phyloP scores from a whole-genome alignment of 2,113 vertebrate species.

The Lota lota region DNA sequence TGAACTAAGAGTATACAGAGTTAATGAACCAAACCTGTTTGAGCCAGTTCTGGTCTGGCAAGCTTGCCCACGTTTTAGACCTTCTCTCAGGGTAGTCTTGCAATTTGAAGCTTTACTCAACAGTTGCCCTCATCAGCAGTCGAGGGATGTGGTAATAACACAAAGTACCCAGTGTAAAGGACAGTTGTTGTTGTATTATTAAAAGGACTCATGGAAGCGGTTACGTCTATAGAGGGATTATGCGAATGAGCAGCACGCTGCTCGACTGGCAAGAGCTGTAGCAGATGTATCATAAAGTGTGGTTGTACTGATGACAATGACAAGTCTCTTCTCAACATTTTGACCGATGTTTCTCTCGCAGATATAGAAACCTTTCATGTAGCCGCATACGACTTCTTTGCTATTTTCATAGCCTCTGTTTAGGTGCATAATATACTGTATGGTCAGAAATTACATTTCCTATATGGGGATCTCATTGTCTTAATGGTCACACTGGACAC shows the following conservation, averaged over 20 bases:
- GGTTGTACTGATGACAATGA: slow-evolving; percentile 33
- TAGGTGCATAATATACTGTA: slow-evolving; percentile 66
- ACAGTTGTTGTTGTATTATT: slow-evolving; percentile 43
- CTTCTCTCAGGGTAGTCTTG: slow-evolving; percentile 81
- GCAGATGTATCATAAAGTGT: slow-evolving; percentile 41
- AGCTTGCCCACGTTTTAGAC: slow-evolving; percentile 76
- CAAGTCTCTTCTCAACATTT: slow-evolving; percentile 53
- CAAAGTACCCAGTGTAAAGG: slow-evolving; percentile 46
- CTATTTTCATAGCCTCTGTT: slow-evolving; percentile 53
- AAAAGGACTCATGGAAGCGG: slow-evolving; percentile 40
- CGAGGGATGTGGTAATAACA: slow-evolving; percentile 51
- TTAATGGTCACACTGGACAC: slow-evolving; percentile 49
- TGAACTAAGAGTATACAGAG: slow-evolving; percentile 79
- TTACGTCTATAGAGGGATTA: slow-evolving; percentile 29
- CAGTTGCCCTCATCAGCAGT: slow-evolving; percentile 63
- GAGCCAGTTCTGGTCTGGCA: slow-evolving; percentile 72
- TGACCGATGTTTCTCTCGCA: slow-evolving; percentile 50
- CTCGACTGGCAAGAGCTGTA: slow-evolving; percentile 34
- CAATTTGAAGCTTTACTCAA: slow-evolving; percentile 76
- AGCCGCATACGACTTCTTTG: not conserved
- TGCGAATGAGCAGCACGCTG: slow-evolving; percentile 29
- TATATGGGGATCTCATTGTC: slow-evolving; percentile 49
- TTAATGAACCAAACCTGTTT: slow-evolving; percentile 76
- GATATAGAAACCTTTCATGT: slow-evolving; percentile 35
- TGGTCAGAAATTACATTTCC: slow-evolving; percentile 60